Percentiles rank a stretch among this genome's conserved stretches.
Conservation (phyloP, 2,888 invertebrate species). For the Drosophila atripex region DNA sequence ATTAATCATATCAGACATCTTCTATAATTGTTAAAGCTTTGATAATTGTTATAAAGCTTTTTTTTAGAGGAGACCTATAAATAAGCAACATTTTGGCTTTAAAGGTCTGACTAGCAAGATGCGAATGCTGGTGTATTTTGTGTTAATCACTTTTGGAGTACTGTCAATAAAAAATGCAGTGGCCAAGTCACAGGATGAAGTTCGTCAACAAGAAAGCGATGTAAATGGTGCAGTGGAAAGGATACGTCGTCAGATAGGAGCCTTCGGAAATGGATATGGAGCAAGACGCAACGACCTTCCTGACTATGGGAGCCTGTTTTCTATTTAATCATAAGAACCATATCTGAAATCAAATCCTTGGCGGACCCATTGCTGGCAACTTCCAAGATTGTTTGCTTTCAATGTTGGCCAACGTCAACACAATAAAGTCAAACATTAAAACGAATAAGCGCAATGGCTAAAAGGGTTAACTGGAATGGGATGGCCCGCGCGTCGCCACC, state of each 20-base stretch:
- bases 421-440: conserved; percentile 45
- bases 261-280: conserved; percentile 14
- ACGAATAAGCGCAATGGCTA: conserved; percentile 9
- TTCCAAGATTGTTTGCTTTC: conserved; percentile 8
- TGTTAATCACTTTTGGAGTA: conserved; percentile 13
- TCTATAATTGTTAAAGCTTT: conserved; percentile 34
- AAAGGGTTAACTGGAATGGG: conserved; percentile 19
- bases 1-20: conserved; percentile 36
- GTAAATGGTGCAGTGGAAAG: conserved; percentile 23
- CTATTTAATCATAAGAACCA: conserved; percentile 4
- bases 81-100: conserved; percentile 1
- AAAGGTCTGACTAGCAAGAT: conserved; percentile 29
- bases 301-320: not conserved
- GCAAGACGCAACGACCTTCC: conserved; percentile 7
- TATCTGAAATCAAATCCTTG: conserved; percentile 8
- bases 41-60: not conserved
- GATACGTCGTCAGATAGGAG: conserved; percentile 42
- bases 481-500: conserved; percentile 15
- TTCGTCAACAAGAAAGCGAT: not conserved
- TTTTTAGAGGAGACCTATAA: conserved; percentile 36
- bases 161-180: conserved; percentile 8
- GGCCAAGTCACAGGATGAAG: conserved; percentile 8
- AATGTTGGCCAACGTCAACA: conserved; percentile 21
- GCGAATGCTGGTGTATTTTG: conserved; percentile 7
- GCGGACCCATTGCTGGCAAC: conserved; percentile 1